These are phyloP conservation scores for Tolmerus cingulatus DNA, from an alignment of 2,888 invertebrate species.

Conservation along the genomic window DNA sequence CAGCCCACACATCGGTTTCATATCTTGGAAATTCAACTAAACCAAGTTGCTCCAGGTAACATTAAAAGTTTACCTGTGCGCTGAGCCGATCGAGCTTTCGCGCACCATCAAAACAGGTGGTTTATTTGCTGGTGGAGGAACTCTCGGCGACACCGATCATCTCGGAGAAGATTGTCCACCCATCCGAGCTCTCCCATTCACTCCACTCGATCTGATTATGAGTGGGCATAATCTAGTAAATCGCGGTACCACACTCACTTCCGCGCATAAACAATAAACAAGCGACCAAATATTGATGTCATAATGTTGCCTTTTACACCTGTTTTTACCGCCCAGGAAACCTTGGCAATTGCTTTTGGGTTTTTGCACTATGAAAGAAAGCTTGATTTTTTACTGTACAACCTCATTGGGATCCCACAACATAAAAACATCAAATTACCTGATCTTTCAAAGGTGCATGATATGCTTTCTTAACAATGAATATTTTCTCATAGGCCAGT, in stretches of 20 bases:
- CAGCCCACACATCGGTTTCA: slow-evolving; percentile 49
- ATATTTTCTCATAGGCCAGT: background rate
- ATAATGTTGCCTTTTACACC: background rate
- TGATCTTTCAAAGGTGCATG: background rate
- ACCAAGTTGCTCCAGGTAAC: slow-evolving; percentile 15
- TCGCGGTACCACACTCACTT: background rate
- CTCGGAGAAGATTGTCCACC: background rate
- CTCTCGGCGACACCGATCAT: slow-evolving; percentile 17
- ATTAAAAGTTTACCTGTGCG: slow-evolving; percentile 34
- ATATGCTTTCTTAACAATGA: background rate
- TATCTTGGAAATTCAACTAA: slow-evolving; percentile 38
- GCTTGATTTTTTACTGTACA: background rate
- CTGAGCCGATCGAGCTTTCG: slow-evolving; percentile 14
- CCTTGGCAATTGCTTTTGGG: background rate
- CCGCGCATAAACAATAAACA: slow-evolving; percentile 15
- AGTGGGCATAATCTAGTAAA: slow-evolving; percentile 15
- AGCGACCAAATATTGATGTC: slow-evolving; percentile 3
- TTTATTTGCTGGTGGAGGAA: background rate
- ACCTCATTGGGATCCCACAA: background rate
- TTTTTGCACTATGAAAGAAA: background rate
- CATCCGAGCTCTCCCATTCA: slow-evolving; percentile 10
- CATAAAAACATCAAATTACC: background rate
- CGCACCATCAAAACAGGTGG: background rate
- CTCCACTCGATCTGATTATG: background rate
- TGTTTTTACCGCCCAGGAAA: background rate